Base-by-base conservation (phyloP, 2,113 vertebrate genomes). In the Apistogramma diplotaenia region DNA sequence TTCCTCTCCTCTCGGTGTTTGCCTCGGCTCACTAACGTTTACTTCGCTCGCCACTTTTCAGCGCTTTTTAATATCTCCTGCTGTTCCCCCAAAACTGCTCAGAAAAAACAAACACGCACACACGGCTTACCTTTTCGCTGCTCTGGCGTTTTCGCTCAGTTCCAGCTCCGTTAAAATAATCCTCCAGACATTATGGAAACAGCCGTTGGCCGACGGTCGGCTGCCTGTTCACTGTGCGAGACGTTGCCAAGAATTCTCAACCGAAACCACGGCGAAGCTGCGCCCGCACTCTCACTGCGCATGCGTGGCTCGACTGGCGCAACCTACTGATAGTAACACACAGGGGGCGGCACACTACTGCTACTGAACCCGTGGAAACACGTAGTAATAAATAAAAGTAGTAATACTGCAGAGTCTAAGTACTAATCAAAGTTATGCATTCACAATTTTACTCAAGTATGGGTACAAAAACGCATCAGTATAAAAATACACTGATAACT, bases 181-280 rank as follows among this genome's bases (percentile, higher is more conserved):
- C 78, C 86, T 59, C 83, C 87, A 78, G 89, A 87, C 92, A 74
- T 67, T 40, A 49, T 76, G 71, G 74, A 81, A 87, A 82, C 59
- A 76, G 27, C 78, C 85, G 82, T 71, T 35, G 58, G 70, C 54
- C 86, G 84, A 74, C 84, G 81, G 74, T 80, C 72, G 51, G 53
- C 81, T 59, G 91, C 70, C 85, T 87, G 89, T 79, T 91, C 88
- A 56, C 81, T 76, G 59, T 84, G 81, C 75, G 77, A 90, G 91
- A 91, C 84, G 84, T 46, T 91, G 85, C 87, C 91, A 90, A 83
- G 90, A 93, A 93, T 90, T 89, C 85, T 93, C 94, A 93, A 94
- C 94, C 93, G 93, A 96, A 95, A 96, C 94, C 94, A 93, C 91
- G 82, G 92, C 78, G 89, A 53, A 87, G 90, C 91, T 89, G 91